Percentiles rank a stretch among this genome's conserved stretches.
Conservation (phyloP, 2,797 vertebrate species). For the Poecilia wingei region DNA sequence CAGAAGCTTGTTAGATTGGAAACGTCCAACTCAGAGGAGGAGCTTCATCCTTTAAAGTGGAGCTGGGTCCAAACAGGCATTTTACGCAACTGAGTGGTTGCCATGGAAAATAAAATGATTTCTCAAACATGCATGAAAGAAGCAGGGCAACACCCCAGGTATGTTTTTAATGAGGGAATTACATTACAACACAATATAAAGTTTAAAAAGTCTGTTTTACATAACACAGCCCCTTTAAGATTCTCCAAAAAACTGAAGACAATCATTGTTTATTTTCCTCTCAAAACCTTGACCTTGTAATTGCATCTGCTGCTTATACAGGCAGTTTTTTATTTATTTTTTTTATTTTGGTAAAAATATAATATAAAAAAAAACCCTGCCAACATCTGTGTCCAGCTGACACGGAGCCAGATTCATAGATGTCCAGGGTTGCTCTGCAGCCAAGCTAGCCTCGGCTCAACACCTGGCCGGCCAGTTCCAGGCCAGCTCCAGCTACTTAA, state of each 20-base stretch:
- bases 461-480: constrained; percentile 56
- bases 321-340: neutral
- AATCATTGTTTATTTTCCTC: neutral
- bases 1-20: no score
- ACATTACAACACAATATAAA: no score
- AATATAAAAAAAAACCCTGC: neutral
- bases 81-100: no score
- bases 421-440: neutral
- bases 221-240: no score
- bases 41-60: no score
- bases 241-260: constrained; percentile 9
- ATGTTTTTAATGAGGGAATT: no score
- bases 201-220: no score
- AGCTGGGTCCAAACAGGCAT: no score
- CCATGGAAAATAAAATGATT: no score
- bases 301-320: constrained; percentile 12
- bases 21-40: no score
- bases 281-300: neutral
- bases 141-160: no score
- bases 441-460: constrained; percentile 37
- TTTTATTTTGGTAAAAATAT: neutral
- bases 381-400: constrained; percentile 36
- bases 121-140: no score
- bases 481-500: constrained; percentile 45
- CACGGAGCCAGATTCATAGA: constrained; percentile 12